Conservation (phyloP, 2,113 vertebrate species). For the Equus quagga region DNA sequence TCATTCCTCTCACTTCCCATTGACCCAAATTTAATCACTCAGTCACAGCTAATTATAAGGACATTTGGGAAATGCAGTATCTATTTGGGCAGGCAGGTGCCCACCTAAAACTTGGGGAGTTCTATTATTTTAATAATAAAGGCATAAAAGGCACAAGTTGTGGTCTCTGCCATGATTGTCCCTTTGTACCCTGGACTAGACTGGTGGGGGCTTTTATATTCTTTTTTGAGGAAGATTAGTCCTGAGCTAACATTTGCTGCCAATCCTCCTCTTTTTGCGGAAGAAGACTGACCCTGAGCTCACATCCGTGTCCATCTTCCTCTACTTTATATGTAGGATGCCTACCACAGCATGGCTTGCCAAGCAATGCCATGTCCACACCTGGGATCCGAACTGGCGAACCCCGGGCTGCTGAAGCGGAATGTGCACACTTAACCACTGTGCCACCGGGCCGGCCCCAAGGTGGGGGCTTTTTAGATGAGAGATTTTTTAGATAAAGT, state of each 20-base stretch:
- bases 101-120: not conserved
- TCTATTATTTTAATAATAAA: constrained; percentile 27
- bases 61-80: not conserved
- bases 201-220: not conserved
- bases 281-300: too few species aligned
- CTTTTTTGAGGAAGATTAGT: too few species aligned
- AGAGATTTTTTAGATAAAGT: not conserved
- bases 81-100: not conserved
- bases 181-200: not conserved
- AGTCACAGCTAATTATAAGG: not conserved
- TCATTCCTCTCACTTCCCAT: not conserved
- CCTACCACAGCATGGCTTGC: too few species aligned
- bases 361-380: too few species aligned
- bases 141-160: not conserved
- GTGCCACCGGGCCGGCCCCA: too few species aligned
- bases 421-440: too few species aligned
- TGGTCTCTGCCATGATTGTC: not conserved
- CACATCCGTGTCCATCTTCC: too few species aligned
- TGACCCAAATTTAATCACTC: not conserved
- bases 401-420: too few species aligned
- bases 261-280: too few species aligned
- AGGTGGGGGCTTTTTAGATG: not conserved
- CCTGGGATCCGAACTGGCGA: too few species aligned
- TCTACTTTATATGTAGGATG: too few species aligned
- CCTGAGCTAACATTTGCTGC: too few species aligned